Base-by-base conservation (phyloP, 1,140 invertebrate species). In the Drosophila jambulina region DNA sequence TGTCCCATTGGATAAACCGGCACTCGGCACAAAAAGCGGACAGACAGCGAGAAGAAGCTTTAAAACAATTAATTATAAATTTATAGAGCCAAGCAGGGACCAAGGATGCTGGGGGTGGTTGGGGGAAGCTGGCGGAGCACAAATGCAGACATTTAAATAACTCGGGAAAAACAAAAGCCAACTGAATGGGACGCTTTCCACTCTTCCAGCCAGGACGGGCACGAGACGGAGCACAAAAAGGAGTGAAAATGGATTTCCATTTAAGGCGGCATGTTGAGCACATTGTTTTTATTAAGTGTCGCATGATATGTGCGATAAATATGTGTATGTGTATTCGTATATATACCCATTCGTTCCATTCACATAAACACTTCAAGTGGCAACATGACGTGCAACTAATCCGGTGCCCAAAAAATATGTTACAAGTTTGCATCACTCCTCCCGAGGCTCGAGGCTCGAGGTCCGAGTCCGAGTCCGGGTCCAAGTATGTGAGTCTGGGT, bases 261-360 rank as follows among this genome's bases (percentile, higher is more conserved):
- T 92, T 92, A 91, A 81, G 80, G 79, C 81, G 81, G 85, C 81
- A 85, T 86, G 78, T 84, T 83, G 85, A 82, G 85, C 75, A 85
- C 88, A 92, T 92, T 92, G 91, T 92, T 92, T 92, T 92, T 92
- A 92, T 92, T 92, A 91, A 92, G 91, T 92, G 91, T 91, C 91
- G 84, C 84, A 86, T 91, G 84, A 81, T 91, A 83, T 82, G 63
- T 82, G 72, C 42, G 80, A 65, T 82, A 88, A 75, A 75, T 65
- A 78, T 23, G 51, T 53, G 62, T 38, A n/a, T 49, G 43, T 12
- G 38, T n/a, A 40, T 74, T 60, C 48, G 54, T 46, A 38, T 49
- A 43, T 61, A 51, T 53, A 34, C 34, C 29, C 62, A 38, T 48
- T 68, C 46, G 58, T 51, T 70, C 62, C 71, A 75, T 74, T 80